Conservation (phyloP, 2,113 vertebrate species). For the Stomatorhinus ivindoensis region DNA sequence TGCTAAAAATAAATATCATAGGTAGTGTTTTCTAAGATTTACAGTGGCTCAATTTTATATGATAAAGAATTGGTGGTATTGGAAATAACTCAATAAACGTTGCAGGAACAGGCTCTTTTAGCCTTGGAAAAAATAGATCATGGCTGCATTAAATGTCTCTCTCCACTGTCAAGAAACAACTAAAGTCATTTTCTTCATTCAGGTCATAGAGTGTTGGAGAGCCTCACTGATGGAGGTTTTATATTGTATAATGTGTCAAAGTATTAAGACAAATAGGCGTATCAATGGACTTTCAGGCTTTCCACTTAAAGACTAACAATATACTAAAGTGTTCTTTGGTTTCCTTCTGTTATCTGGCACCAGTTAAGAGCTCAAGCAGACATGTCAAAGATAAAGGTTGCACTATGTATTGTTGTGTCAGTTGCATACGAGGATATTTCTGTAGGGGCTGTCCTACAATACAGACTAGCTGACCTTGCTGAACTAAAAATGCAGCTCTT, state of each 20-base stretch:
- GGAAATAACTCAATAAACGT: background rate
- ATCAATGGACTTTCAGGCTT: background rate
- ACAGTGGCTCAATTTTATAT: background rate
- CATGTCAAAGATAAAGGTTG: background rate
- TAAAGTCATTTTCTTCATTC: slow-evolving; percentile 2
- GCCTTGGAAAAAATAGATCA: slow-evolving; percentile 7
- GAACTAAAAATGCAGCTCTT: background rate
- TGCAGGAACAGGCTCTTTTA: background rate
- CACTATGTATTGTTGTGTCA: background rate
- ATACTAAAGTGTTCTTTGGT: slow-evolving; percentile 1
- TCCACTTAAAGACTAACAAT: background rate
- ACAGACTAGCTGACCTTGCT: slow-evolving; percentile 1
- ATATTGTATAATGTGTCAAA: slow-evolving; percentile 4
- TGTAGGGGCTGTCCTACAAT: background rate
- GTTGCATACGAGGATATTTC: background rate
- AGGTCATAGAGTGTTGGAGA: background rate
- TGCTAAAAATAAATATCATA: background rate
- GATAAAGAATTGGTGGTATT: background rate
- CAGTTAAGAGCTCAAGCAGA: background rate
- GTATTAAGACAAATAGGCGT: background rate
- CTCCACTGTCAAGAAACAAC: background rate
- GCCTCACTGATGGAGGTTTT: background rate
- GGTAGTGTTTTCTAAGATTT: background rate
- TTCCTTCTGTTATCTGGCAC: background rate
- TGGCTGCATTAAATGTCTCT: background rate